phyloP scores from a whole-genome alignment of 2,888 invertebrate genomes.

The Amiota communis region DNA sequence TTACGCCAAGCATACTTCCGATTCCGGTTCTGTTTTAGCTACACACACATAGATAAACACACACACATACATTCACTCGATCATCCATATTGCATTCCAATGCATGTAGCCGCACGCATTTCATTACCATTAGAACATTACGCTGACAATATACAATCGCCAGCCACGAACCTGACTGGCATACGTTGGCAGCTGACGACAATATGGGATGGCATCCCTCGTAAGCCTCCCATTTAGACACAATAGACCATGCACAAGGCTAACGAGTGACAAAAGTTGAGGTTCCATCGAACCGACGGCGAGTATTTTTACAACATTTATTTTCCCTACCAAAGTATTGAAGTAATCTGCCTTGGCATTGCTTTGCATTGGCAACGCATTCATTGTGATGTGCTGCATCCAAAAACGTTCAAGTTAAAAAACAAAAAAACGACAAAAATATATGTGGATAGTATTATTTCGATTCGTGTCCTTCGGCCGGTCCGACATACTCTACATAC shows the following conservation, averaged over 20 bases:
- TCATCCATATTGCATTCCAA: slow-evolving; percentile 6
- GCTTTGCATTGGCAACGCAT: background rate
- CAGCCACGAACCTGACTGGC: background rate
- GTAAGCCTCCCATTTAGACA: too few species aligned
- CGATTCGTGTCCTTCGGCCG: too few species aligned
- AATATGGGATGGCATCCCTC: background rate
- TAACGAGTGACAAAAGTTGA: background rate
- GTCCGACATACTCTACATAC: background rate
- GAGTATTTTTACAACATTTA: slow-evolving; percentile 20
- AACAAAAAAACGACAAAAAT: too few species aligned
- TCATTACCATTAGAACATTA: slow-evolving; percentile 31
- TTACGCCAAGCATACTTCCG: slow-evolving; percentile 28
- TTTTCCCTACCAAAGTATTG: slow-evolving; percentile 24
- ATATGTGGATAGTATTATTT: too few species aligned
- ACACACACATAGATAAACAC: slow-evolving; percentile 8
- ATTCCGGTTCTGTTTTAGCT: slow-evolving; percentile 10
- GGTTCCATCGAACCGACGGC: background rate
- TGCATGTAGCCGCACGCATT: slow-evolving; percentile 8
- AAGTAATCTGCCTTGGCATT: slow-evolving; percentile 23
- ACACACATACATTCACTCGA: background rate
- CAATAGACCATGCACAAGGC: slow-evolving; percentile 29
- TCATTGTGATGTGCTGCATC: background rate
- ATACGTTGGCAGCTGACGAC: slow-evolving; percentile 15
- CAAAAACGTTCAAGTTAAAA: background rate
- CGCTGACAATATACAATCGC: slow-evolving; percentile 14